These are phyloP conservation scores for Ligdia adustata DNA, from an alignment of 2,888 invertebrate species.

Conservation along the genomic window DNA sequence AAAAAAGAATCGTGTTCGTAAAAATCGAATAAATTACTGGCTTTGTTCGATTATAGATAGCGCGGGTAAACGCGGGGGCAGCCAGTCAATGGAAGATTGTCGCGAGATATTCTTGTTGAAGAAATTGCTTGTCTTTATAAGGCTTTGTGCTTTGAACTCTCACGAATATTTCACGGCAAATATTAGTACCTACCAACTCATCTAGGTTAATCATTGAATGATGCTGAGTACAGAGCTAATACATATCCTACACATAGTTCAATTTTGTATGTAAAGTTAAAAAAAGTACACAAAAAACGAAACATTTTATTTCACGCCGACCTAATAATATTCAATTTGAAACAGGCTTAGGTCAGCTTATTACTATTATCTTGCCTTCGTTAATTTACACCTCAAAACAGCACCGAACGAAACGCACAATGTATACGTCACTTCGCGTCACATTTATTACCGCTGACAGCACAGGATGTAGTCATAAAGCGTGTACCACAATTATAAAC, in stretches of 20 bases:
- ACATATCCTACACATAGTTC: too few species aligned
- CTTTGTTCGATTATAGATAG: conserved; percentile 31
- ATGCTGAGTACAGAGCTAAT: too few species aligned
- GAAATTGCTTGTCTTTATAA: conserved; percentile 13
- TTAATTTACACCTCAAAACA: neutral
- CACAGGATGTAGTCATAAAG: conserved; percentile 75
- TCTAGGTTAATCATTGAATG: too few species aligned
- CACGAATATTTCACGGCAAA: too few species aligned
- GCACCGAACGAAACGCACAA: conserved; percentile 44
- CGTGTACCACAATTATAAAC: conserved; percentile 68
- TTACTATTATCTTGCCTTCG: too few species aligned
- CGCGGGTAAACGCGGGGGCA: conserved; percentile 24
- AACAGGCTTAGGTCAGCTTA: too few species aligned
- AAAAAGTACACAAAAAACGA: too few species aligned
- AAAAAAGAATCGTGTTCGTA: conserved; percentile 17
- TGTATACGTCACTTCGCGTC: conserved; percentile 63
- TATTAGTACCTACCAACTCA: too few species aligned
- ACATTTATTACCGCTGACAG: conserved; percentile 74
- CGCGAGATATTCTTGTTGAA: conserved; percentile 26
- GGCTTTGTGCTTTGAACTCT: neutral
- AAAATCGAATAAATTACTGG: conserved; percentile 26
- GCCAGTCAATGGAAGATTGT: conserved; percentile 20
- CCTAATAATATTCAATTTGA: too few species aligned
- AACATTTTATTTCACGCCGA: too few species aligned
- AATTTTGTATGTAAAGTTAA: too few species aligned